phyloP scores from a whole-genome alignment of 2,797 vertebrate species.

The Clarias platycephalus region DNA sequence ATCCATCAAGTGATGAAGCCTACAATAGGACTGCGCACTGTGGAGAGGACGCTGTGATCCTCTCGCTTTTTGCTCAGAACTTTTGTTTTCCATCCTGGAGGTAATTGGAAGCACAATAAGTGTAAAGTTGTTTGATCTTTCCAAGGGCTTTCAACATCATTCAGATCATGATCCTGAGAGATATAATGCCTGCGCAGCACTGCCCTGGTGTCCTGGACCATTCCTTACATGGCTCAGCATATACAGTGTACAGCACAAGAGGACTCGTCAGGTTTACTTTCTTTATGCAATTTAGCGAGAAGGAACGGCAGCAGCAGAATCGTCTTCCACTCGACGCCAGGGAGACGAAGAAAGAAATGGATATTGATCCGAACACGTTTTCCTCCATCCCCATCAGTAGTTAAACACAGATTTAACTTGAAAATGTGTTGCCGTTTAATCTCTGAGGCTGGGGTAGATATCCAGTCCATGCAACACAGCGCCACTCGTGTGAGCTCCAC shows the following conservation, averaged over 20 bases:
- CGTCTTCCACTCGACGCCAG: neutral
- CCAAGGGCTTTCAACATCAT: neutral
- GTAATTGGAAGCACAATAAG: neutral
- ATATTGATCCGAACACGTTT: neutral
- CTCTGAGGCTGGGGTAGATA: neutral
- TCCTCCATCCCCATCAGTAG: neutral
- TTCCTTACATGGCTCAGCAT: neutral
- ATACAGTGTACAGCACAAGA: neutral
- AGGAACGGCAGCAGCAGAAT: neutral
- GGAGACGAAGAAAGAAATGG: too few relatives aligned
- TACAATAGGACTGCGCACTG: neutral
- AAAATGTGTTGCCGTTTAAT: neutral
- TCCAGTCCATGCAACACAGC: neutral
- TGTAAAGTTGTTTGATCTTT: neutral
- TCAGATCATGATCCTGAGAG: neutral
- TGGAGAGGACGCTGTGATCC: neutral
- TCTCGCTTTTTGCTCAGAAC: neutral
- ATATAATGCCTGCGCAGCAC: neutral
- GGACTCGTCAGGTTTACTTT: too few relatives aligned
- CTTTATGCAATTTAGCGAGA: too few relatives aligned
- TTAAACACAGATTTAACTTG: neutral
- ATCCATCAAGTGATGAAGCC: neutral
- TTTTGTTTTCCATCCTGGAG: neutral
- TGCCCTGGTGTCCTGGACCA: neutral
- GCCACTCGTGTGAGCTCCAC: neutral